Evolutionary conservation across 1,140 invertebrate genomes (phyloP).

Genomic region (Drosophila prosaltans): DNA sequence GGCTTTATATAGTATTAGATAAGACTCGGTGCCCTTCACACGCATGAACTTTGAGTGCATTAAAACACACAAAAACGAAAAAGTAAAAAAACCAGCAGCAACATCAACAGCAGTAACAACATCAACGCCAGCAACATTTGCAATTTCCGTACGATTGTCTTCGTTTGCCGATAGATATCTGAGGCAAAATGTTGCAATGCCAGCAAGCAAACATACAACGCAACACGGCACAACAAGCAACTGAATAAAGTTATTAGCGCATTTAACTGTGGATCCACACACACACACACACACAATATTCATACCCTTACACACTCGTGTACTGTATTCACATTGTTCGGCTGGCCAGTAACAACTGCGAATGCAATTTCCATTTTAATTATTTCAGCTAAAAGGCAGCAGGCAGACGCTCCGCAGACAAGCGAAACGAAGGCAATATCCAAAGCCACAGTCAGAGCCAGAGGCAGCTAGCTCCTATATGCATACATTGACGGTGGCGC

Average conservation of each 20-base stretch:
- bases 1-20: conserved; percentile 46
- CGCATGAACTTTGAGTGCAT: conserved; percentile 56
- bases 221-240: conserved; percentile 37
- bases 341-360: conserved; percentile 44
- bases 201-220: conserved; percentile 45
- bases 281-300: conserved; percentile 14
- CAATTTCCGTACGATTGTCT: conserved; percentile 80
- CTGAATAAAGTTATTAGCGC: conserved; percentile 82
- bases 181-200: conserved; percentile 75
- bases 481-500: conserved; percentile 48
- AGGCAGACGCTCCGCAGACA: conserved; percentile 69
- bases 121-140: conserved; percentile 71
- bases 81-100: conserved; percentile 34
- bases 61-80: conserved; percentile 17
- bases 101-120: conserved; percentile 29
- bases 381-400: conserved; percentile 42
- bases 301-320: too few species aligned
- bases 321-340: conserved; percentile 32
- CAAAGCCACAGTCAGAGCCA: too few species aligned
- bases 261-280: conserved; percentile 64
- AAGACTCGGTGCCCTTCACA: conserved; percentile 71
- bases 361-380: conserved; percentile 82
- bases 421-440: conserved; percentile 25
- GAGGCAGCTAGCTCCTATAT: not conserved
- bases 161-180: conserved; percentile 63